Conservation (phyloP, 2,797 vertebrate genomes). For the Melopsittacus undulatus region DNA sequence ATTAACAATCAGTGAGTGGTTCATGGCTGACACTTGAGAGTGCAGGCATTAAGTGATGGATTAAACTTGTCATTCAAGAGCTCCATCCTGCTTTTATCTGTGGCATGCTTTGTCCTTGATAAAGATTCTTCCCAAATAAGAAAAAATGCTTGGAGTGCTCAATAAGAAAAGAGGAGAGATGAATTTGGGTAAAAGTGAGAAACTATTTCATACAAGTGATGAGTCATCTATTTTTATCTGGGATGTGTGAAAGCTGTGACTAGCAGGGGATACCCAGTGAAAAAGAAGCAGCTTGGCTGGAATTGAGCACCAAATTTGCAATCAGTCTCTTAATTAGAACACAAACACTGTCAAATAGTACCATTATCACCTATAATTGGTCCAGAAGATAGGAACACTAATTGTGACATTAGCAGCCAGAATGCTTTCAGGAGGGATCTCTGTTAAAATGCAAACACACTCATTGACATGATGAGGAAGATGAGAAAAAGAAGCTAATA, state of each 20-base stretch:
- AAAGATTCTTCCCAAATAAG: slow-evolving; percentile 46
- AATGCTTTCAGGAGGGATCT: slow-evolving; percentile 56
- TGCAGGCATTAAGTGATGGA: slow-evolving; percentile 46
- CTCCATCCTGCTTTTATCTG: slow-evolving; percentile 36
- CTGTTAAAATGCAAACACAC: slow-evolving; percentile 57
- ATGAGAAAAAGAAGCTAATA: slow-evolving; percentile 44
- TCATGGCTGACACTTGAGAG: slow-evolving; percentile 36
- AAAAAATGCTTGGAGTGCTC: slow-evolving; percentile 32
- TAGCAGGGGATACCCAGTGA: slow-evolving; percentile 11
- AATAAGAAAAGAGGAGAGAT: neutral
- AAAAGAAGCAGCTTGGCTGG: slow-evolving; percentile 43
- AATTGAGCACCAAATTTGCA: slow-evolving; percentile 47
- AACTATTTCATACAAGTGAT: slow-evolving; percentile 27
- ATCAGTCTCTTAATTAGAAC: slow-evolving; percentile 70
- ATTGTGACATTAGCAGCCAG: slow-evolving; percentile 68
- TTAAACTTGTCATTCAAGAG: slow-evolving; percentile 58
- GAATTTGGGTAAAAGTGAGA: slow-evolving; percentile 36
- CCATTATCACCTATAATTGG: slow-evolving; percentile 74
- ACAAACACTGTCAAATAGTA: slow-evolving; percentile 66
- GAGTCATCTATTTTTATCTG: slow-evolving; percentile 61
- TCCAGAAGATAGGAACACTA: slow-evolving; percentile 65
- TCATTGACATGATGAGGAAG: slow-evolving; percentile 60
- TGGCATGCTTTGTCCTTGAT: slow-evolving; percentile 59
- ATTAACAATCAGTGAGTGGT: slow-evolving; percentile 24
- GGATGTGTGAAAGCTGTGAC: neutral